Percentiles rank a stretch among this genome's conserved stretches.
Conservation (phyloP, 2,888 invertebrate species). For the Andrena bucephala region DNA sequence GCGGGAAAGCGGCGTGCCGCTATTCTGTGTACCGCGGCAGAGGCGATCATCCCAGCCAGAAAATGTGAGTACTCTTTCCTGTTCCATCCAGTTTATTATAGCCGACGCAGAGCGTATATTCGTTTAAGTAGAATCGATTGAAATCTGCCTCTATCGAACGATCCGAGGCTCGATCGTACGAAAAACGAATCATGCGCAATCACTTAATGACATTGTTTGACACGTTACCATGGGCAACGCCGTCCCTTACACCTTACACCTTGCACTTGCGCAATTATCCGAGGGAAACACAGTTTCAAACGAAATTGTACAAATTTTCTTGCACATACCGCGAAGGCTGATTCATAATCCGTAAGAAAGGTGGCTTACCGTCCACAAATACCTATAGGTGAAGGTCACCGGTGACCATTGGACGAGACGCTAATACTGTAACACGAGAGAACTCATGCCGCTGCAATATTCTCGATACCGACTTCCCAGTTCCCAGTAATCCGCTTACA, state of each 20-base stretch:
- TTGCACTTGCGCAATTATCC: neutral
- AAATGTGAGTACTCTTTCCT: slow-evolving; percentile 84
- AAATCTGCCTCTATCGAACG: neutral
- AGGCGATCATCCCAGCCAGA: slow-evolving; percentile 87
- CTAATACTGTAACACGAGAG: slow-evolving; percentile 32
- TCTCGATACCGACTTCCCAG: slow-evolving; percentile 28
- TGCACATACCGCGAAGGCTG: neutral
- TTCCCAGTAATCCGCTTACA: slow-evolving; percentile 37
- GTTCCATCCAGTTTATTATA: neutral
- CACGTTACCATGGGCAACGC: too few species aligned
- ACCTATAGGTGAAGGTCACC: slow-evolving; percentile 64
- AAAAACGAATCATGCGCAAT: neutral
- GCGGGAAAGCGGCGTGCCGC: slow-evolving; percentile 86
- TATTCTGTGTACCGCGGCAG: slow-evolving; percentile 88
- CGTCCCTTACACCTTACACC: too few species aligned
- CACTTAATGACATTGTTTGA: neutral
- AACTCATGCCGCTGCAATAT: slow-evolving; percentile 26
- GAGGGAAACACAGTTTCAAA: neutral
- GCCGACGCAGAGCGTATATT: too few species aligned
- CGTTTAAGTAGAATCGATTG: neutral
- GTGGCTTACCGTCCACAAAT: slow-evolving; percentile 47
- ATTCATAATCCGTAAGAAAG: slow-evolving; percentile 42
- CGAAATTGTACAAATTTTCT: neutral
- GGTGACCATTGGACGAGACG: slow-evolving; percentile 35
- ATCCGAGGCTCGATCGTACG: neutral